Conservation (phyloP, 2,888 invertebrate species). For the Campaea margaritaria region DNA sequence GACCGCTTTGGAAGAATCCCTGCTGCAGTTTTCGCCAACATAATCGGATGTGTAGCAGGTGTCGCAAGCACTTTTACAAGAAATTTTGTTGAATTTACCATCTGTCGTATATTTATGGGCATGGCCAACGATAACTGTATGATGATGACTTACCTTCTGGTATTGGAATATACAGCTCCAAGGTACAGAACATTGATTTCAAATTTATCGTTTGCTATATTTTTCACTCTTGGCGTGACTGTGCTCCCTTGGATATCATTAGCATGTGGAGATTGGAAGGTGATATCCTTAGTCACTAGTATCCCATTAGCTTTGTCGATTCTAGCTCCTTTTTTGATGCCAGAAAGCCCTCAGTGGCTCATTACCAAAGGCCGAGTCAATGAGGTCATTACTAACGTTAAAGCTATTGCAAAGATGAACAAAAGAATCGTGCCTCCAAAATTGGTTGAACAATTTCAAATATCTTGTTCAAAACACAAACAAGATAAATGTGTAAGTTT, state of each 20-base stretch:
- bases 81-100: constrained; percentile 58
- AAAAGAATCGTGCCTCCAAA: constrained; percentile 40
- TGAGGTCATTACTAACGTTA: constrained; percentile 60
- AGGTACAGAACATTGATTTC: constrained; percentile 68
- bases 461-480: constrained; percentile 46
- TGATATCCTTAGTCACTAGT: constrained; percentile 62
- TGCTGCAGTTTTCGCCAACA: constrained; percentile 60
- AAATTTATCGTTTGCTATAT: constrained; percentile 65
- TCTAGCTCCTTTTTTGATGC: constrained; percentile 61
- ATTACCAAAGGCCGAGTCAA: constrained; percentile 64
- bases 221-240: constrained; percentile 55
- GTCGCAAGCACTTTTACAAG: constrained; percentile 54
- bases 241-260: constrained; percentile 68
- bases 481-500: constrained; percentile 47
- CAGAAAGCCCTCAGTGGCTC: constrained; percentile 73
- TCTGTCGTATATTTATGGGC: constrained; percentile 68
- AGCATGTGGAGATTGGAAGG: constrained; percentile 68
- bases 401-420: constrained; percentile 59
- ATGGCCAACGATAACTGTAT: constrained; percentile 72
- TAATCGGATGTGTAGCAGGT: constrained; percentile 64
- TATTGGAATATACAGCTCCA: constrained; percentile 68
- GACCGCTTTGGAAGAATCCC: constrained; percentile 68
- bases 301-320: constrained; percentile 61
- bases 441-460: constrained; percentile 47
- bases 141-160: constrained; percentile 68